phyloP scores from a whole-genome alignment of 2,797 vertebrate genomes.

The Pseudopleuronectes americanus region DNA sequence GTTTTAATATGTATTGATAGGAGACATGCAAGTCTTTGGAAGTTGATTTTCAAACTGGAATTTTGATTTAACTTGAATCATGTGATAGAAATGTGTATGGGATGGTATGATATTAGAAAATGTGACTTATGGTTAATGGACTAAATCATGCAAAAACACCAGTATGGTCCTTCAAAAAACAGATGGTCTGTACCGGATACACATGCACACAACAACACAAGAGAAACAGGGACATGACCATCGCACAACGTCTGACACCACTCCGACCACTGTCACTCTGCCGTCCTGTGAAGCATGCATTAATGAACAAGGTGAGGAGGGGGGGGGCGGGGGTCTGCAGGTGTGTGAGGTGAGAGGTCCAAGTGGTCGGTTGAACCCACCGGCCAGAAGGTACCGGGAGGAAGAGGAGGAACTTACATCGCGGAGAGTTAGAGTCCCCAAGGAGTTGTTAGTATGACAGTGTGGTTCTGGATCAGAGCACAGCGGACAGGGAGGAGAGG shows the following conservation, averaged over 20 bases:
- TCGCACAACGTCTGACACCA: constrained; percentile 57
- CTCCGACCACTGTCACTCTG: constrained; percentile 66
- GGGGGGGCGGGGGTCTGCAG: constrained; percentile 51
- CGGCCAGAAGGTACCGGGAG: constrained; percentile 49
- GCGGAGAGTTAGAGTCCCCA: constrained; percentile 98
- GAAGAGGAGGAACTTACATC: constrained; percentile 94
- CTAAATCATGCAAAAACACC: constrained; percentile 63
- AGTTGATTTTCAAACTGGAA: constrained; percentile 23
- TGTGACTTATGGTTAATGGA: neutral
- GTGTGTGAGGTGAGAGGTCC: constrained; percentile 66
- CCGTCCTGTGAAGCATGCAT: constrained; percentile 79
- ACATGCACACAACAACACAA: constrained; percentile 68
- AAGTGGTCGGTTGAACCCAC: constrained; percentile 67
- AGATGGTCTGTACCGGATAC: constrained; percentile 57
- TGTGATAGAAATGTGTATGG: constrained; percentile 24
- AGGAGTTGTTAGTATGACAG: constrained; percentile 99
- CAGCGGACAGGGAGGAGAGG: constrained; percentile 58
- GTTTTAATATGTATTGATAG: neutral
- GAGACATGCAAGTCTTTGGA: neutral
- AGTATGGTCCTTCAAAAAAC: constrained; percentile 65
- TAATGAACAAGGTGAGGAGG: constrained; percentile 64
- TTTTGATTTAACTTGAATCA: neutral
- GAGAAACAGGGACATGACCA: constrained; percentile 55
- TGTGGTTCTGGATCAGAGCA: constrained; percentile 95
- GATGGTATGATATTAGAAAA: constrained; percentile 17